Conservation (phyloP, 2,888 invertebrate genomes). For the Invenusta paracnida region DNA sequence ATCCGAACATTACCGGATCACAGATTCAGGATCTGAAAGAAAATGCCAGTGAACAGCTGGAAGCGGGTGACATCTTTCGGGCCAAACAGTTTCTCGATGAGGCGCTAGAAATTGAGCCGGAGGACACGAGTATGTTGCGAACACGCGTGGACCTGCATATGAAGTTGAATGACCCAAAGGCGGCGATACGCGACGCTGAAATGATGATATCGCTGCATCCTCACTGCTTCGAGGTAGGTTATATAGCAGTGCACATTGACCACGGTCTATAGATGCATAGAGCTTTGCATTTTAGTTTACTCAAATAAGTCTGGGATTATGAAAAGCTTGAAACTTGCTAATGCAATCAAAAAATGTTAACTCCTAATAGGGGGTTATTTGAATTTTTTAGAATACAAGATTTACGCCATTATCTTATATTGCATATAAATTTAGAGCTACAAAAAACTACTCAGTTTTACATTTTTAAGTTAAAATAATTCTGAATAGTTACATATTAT, state of each 20-base stretch:
- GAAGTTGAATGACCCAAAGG: conserved; percentile 50
- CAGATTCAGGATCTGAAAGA: background rate
- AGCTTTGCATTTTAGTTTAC: too few relatives aligned
- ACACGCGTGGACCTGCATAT: conserved; percentile 52
- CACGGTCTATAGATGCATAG: background rate
- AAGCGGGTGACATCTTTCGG: background rate
- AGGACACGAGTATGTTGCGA: conserved; percentile 50
- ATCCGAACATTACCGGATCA: too few relatives aligned
- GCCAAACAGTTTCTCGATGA: conserved; percentile 54
- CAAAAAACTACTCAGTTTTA: too few relatives aligned
- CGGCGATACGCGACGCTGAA: conserved; percentile 52
- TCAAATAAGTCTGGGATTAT: too few relatives aligned
- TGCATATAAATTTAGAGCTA: too few relatives aligned
- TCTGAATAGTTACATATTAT: too few relatives aligned
- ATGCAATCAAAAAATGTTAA: too few relatives aligned
- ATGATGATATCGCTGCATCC: conserved; percentile 40
- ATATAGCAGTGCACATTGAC: background rate
- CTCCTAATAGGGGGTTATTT: too few relatives aligned
- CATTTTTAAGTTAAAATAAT: too few relatives aligned
- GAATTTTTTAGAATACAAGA: too few relatives aligned
- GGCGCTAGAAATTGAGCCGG: conserved; percentile 56
- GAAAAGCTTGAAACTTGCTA: too few relatives aligned
- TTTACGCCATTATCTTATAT: too few relatives aligned
- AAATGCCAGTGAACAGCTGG: background rate
- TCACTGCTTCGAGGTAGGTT: background rate